Evolutionary conservation across 2,888 invertebrate species (phyloP).

Genomic region (Athalia cordata): DNA sequence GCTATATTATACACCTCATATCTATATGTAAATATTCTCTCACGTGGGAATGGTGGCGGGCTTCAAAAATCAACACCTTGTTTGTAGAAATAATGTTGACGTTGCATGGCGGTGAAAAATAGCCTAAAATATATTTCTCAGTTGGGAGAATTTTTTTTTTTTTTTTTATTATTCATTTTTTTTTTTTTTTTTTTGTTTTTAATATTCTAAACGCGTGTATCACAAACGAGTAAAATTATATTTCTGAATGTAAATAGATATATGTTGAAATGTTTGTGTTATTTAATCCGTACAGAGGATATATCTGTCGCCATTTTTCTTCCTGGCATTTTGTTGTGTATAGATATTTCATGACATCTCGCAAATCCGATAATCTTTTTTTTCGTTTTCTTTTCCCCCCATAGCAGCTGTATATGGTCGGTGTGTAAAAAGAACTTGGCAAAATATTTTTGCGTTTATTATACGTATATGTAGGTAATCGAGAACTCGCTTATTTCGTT

Average conservation of each 20-base stretch:
- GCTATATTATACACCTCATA: no score
- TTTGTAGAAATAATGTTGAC: conserved; percentile 1
- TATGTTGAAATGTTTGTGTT: no score
- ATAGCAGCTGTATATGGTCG: no score
- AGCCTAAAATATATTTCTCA: neutral
- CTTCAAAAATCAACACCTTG: neutral
- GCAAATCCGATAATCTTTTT: neutral
- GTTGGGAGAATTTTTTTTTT: neutral
- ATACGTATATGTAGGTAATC: no score
- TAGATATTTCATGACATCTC: neutral
- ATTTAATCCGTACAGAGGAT: no score
- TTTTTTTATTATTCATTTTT: neutral
- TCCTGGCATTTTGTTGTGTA: neutral
- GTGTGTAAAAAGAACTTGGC: neutral
- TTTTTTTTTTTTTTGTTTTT: no score
- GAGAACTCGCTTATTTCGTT: conserved; percentile 7
- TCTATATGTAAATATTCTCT: neutral
- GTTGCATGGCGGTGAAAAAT: neutral
- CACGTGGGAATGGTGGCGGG: neutral
- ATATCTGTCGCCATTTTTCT: no score
- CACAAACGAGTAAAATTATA: no score
- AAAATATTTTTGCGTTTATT: conserved; percentile 18
- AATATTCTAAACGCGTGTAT: no score
- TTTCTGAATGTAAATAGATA: no score
- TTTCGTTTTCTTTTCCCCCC: neutral